Conservation (phyloP, 2,797 vertebrate species). For the Scleropages formosus region DNA sequence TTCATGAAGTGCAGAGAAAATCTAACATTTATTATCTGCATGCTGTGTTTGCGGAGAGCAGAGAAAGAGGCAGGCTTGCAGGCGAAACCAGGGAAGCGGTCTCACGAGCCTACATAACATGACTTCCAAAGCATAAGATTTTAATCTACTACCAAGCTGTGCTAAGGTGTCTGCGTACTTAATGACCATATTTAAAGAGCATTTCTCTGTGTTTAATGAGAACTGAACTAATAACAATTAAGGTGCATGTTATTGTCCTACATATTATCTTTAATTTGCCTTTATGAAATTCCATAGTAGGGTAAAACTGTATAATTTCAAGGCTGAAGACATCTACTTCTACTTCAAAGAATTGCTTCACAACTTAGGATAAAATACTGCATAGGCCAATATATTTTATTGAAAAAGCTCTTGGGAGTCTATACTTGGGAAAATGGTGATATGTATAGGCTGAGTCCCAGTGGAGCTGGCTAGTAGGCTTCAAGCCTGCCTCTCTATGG, state of each 20-base stretch:
- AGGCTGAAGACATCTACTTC: no score
- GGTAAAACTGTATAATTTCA: no score
- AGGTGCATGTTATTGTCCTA: neutral
- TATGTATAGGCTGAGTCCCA: neutral
- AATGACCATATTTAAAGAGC: neutral
- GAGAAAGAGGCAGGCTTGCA: slow-evolving; percentile 50
- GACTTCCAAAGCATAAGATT: neutral
- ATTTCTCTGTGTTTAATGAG: neutral
- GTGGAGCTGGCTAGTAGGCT: slow-evolving; percentile 4
- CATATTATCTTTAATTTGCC: neutral
- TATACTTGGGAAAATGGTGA: neutral
- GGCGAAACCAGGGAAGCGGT: slow-evolving; percentile 26
- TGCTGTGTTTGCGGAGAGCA: slow-evolving; percentile 45
- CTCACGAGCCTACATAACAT: neutral
- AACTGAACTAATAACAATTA: slow-evolving; percentile 1
- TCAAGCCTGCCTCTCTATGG: slow-evolving; percentile 55
- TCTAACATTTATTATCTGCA: slow-evolving; percentile 43
- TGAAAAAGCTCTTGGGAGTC: no score
- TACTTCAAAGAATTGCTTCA: no score
- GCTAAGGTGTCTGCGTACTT: neutral
- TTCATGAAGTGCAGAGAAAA: slow-evolving; percentile 20
- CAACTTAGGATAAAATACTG: no score
- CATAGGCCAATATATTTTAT: no score
- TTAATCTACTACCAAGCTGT: neutral
- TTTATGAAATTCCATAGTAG: no score